These are phyloP conservation scores for Hycleus cichorii DNA, from an alignment of 1,140 invertebrate species.

Conservation along the genomic window DNA sequence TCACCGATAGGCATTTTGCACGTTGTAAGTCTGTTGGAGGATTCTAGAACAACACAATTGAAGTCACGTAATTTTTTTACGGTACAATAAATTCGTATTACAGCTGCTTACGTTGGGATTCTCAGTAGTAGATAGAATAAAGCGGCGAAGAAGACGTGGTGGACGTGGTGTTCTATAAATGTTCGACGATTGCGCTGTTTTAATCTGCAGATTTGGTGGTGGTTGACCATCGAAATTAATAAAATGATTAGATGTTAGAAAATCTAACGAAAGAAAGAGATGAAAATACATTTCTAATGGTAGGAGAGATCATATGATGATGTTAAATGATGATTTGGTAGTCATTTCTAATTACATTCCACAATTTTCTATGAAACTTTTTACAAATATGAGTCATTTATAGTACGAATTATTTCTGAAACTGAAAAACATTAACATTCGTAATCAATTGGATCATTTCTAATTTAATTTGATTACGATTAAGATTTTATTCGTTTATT, in stretches of 20 bases:
- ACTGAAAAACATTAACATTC: too few species aligned
- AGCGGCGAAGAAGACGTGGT: conserved; percentile 3
- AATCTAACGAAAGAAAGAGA: conserved; percentile 1
- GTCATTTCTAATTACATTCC: conserved; percentile 16
- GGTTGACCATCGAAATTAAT: too few species aligned
- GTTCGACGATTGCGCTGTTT: conserved; percentile 12
- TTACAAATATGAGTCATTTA: too few species aligned
- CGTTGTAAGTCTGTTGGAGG: not conserved
- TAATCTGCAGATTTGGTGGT: conserved; percentile 4
- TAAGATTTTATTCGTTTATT: too few species aligned
- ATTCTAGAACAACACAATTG: conserved; percentile 7
- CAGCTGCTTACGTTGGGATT: conserved; percentile 10
- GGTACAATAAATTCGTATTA: not conserved
- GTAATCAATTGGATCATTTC: too few species aligned
- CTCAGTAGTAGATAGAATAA: too few species aligned
- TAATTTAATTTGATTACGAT: too few species aligned
- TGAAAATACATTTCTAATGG: not conserved
- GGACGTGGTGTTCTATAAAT: conserved; percentile 5
- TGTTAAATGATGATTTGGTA: not conserved
- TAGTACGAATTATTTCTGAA: not conserved
- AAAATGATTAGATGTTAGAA: too few species aligned
- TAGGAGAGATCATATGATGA: too few species aligned
- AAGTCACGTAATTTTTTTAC: not conserved
- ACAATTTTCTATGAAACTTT: conserved; percentile 6
- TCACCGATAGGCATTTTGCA: conserved; percentile 13